Evolutionary conservation across 2,888 invertebrate species (phyloP), one percentile per base, ranked within the genome.

Genomic region (Ellobium chinense): DNA sequence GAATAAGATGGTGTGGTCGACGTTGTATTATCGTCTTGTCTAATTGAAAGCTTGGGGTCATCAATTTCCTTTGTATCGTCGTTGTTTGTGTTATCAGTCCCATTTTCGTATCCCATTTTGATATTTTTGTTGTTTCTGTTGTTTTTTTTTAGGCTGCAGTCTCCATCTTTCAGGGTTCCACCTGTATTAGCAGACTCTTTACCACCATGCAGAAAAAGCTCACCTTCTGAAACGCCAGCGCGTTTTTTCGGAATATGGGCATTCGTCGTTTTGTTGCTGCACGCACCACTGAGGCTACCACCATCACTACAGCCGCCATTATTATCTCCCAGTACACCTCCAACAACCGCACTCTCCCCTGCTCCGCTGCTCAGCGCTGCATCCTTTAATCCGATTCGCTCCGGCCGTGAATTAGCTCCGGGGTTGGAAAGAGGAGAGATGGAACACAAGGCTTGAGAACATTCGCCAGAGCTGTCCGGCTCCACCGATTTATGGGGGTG

Each of bases 401-500:
- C 76, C 21, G 18, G 21, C 31, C 66, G 65, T 65, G 65, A 76
- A 66, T 76, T 39, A 76, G 76, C 54, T 31, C 3, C 31, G 63
- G 46, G 18, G 18, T 63, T 46, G 27, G 46, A 31, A n/a, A 39
- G 63, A 63, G 74, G 74, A 31, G 74, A 74, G 63, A 54, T 54
- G 62, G 74, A 18, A 54, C 74, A 12, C 24, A 54, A 66, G 39
- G 66, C 77, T 31, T 29, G 68, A 60, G 39, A 62, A 58, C 76
- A 63, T 18, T 60, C 36, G 36, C 68, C 24, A 37, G 56, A 31
- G 63, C 74, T 79, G 79, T 79, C 79, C 56, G 36, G 37, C n/a
- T 31, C 21, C 27, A 39, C 54, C 56, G 62, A 76, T 80, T 76
- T 80, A 80, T 80, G 80, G 75, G 80, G 66, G 56, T 46, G 27